Evolutionary conservation across 1,140 invertebrate species (phyloP).

Genomic region (Hypsibius dujardini): DNA sequence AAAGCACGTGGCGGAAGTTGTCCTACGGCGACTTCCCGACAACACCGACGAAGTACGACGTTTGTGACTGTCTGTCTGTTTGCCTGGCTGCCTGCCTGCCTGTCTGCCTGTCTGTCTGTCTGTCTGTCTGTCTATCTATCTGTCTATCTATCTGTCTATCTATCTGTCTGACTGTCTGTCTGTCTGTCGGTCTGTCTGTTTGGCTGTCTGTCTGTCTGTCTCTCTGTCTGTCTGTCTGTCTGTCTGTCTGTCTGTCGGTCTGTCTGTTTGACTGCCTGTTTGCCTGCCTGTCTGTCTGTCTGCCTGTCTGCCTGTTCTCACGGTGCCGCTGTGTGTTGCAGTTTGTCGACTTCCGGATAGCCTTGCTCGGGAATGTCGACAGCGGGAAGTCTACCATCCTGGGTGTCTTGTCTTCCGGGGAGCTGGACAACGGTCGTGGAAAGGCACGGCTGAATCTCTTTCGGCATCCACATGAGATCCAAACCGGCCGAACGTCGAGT

Average conservation of each 20-base stretch:
- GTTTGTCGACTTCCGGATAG: slow-evolving; percentile 60
- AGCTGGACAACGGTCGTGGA: slow-evolving; percentile 83
- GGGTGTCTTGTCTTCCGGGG: slow-evolving; percentile 83
- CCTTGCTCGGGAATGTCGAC: slow-evolving; percentile 77
- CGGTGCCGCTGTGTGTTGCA: background rate
- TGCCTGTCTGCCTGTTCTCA: too few relatives aligned
- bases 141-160: too few relatives aligned
- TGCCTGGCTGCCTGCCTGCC: too few relatives aligned
- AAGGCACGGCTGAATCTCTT: slow-evolving; percentile 85
- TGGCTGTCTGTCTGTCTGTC: too few relatives aligned
- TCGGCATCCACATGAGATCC: slow-evolving; percentile 85
- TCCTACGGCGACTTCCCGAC: slow-evolving; percentile 33
- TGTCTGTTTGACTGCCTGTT: too few relatives aligned
- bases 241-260: too few relatives aligned
- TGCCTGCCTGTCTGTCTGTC: too few relatives aligned
- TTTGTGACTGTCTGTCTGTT: background rate
- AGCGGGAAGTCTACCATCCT: slow-evolving; percentile 28
- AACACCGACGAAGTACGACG: slow-evolving; percentile 27
- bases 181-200: too few relatives aligned
- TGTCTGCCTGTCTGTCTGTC: too few relatives aligned
- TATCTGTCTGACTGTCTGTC: too few relatives aligned
- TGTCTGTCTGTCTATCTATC: too few relatives aligned
- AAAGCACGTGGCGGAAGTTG: slow-evolving; percentile 27
- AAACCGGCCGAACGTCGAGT: slow-evolving; percentile 81
- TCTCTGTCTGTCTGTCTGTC: too few relatives aligned